Evolutionary conservation across 2,888 invertebrate genomes (phyloP), one percentile per base, ranked within the genome.

Genomic region (Calliscelio sp.): DNA sequence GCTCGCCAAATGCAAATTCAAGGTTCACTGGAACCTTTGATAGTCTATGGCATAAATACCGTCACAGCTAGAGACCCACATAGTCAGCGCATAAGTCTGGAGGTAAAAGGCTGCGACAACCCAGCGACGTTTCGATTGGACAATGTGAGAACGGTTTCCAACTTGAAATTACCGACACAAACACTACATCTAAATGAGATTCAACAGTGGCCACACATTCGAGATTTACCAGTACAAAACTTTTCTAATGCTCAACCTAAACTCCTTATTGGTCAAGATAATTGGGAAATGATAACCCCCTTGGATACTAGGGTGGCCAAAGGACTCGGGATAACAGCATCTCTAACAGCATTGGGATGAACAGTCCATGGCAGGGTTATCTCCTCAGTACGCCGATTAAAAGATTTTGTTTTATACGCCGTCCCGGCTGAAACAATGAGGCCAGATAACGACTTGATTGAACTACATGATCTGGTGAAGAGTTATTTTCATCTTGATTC

Each of bases 221-320:
- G 38, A 7, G 38, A 8, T 3, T 38, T 38, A 38, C 5, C 5
- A 38, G 14, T 38, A 11, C 11, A 38, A 14, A 8, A 3, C 3
- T 38, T 11, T 38, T 8, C 8, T 14, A 11, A 38, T 11, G 77
- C 44, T 0, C 38, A 10, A 11, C 82, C 82, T 0, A 71, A 65
- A 16, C 1, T 81, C 0, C 16, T 75, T 1, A 61, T 81, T 3
- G 75, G 75, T 11, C 81, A 81, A 24, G 81, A 81, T 28, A 44
- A 81, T 24, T 81, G 74, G 49, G 74, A 81, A 10, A 6, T 81
- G 20, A 14, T 51, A 0, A 16, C 46, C 16, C 46, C 81, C 0
- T 8, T 35, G 11, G 28, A 81, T 44, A 16, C 53, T 3, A 7
- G 14, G 11, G 11, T 5, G 38, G 5, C 38, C 8, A 38, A 38